A percentile compares a stretch with the other conserved stretches of the same genome.
phyloP scores from a whole-genome alignment of 1,140 invertebrate species.

The Lasaia peninsularis region DNA sequence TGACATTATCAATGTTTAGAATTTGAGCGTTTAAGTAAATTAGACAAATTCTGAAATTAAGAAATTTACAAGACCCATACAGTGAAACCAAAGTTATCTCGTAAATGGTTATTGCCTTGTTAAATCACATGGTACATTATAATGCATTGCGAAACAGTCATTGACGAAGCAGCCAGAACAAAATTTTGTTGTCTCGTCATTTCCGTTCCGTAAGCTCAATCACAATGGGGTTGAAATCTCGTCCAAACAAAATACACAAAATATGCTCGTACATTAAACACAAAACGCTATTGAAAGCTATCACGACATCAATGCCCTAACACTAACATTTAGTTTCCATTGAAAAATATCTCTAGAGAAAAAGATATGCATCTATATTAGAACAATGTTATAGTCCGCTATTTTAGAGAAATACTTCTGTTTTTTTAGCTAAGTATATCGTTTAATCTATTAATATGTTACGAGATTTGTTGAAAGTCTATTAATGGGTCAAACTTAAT shows the following conservation, averaged over 20 bases:
- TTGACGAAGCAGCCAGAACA: background rate
- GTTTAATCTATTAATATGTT: too few species aligned
- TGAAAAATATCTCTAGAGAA: constrained; percentile 71
- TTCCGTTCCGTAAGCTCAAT: background rate
- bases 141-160: background rate
- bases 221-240: constrained; percentile 2
- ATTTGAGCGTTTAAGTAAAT: constrained; percentile 10
- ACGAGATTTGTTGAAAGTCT: too few species aligned
- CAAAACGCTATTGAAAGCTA: constrained; percentile 48
- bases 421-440: constrained; percentile 23
- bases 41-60: constrained; percentile 2
- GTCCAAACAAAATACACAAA: constrained; percentile 1
- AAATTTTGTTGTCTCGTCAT: background rate
- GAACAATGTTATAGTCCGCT: constrained; percentile 39
- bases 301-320: constrained; percentile 67
- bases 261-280: constrained; percentile 31
- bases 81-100: background rate
- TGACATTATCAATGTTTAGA: constrained; percentile 1
- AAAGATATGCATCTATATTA: constrained; percentile 71
- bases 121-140: background rate
- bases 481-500: too few species aligned
- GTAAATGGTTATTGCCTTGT: background rate
- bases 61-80: background rate
- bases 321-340: constrained; percentile 61
- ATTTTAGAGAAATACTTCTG: constrained; percentile 48